Conservation (phyloP, 2,113 vertebrate genomes). For the Cisticola juncidis region DNA sequence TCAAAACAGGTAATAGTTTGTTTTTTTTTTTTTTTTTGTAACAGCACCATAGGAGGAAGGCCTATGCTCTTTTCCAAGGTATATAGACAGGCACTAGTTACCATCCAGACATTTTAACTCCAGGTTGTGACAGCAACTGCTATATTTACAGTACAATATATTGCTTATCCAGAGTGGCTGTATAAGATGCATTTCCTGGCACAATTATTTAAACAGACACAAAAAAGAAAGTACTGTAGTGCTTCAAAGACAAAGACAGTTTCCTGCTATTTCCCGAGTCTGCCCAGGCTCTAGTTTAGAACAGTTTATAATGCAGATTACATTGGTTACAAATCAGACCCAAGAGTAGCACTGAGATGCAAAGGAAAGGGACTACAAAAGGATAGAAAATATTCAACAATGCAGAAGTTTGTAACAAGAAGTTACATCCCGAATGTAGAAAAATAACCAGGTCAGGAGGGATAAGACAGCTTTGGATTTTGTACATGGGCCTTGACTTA, state of each 20-base stretch:
- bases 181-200: conserved; percentile 49
- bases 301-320: neutral
- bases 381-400: conserved; percentile 46
- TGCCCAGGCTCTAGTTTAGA: neutral
- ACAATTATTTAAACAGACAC: conserved; percentile 16
- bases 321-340: conserved; percentile 35
- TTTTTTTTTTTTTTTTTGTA: neutral
- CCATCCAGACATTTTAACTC: conserved; percentile 6
- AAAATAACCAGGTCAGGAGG: conserved; percentile 36
- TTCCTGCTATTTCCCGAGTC: conserved; percentile 15
- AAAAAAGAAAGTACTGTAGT: conserved; percentile 51
- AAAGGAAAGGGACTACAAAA: conserved; percentile 32
- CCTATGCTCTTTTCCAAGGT: neutral
- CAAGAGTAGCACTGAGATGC: neutral
- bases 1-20: neutral
- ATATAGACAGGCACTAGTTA: conserved; percentile 44
- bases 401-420: conserved; percentile 14
- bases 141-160: conserved; percentile 59
- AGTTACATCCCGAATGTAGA: conserved; percentile 28
- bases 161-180: conserved; percentile 56
- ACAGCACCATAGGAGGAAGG: conserved; percentile 56
- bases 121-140: conserved; percentile 20
- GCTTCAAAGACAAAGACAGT: conserved; percentile 38
- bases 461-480: conserved; percentile 27
- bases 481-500: neutral